These are phyloP conservation scores for Galeopsomyia nigrocyanea DNA, from an alignment of 2,888 invertebrate species.

Conservation along the genomic window DNA sequence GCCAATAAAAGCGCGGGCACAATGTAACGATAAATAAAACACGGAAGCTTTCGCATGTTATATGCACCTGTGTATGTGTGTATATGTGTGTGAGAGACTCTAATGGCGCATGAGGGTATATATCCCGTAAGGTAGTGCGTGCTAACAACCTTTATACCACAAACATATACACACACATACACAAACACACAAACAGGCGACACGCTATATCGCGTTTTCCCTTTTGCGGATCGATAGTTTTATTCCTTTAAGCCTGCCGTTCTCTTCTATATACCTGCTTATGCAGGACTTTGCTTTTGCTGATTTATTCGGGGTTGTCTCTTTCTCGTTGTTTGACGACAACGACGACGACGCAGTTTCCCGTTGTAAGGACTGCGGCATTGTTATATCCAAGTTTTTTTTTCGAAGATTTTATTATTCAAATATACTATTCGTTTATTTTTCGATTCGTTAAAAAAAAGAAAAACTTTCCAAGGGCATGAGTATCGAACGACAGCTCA, in stretches of 20 bases:
- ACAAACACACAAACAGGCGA: not conserved
- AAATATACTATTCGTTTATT: no score
- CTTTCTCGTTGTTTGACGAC: no score
- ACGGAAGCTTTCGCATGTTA: not conserved
- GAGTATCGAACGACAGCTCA: constrained; percentile 5
- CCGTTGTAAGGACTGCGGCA: no score
- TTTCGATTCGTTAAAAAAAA: no score
- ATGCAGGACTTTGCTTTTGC: constrained; percentile 10
- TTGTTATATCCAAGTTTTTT: no score
- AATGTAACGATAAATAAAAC: constrained; percentile 43
- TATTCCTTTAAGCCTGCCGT: not conserved
- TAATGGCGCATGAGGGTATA: constrained; percentile 56
- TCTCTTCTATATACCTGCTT: not conserved
- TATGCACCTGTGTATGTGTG: no score
- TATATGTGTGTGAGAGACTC: constrained; percentile 38
- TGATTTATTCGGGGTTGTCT: no score
- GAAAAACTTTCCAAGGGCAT: not conserved
- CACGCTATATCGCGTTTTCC: constrained; percentile 19
- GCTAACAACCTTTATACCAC: constrained; percentile 37
- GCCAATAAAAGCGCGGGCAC: constrained; percentile 5
- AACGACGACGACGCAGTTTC: no score
- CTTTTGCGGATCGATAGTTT: constrained; percentile 33
- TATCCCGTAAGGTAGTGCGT: constrained; percentile 31
- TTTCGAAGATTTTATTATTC: no score
- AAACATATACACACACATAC: not conserved